These are phyloP conservation scores for Zenarchopterus dispar DNA, from an alignment of 2,797 vertebrate genomes.

Conservation along the genomic window DNA sequence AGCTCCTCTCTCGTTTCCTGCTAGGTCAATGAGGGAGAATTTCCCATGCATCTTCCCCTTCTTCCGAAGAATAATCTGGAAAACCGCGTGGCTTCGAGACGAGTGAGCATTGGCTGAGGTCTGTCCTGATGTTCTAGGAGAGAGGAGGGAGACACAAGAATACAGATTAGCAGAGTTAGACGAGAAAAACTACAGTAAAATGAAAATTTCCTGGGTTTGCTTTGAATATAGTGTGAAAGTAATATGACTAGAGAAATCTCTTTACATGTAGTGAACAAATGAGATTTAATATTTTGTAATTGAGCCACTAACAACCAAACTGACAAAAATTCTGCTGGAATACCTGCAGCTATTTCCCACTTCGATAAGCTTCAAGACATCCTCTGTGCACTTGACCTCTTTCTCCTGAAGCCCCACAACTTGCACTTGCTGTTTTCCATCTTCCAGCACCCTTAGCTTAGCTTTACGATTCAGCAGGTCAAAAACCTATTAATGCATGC, in stretches of 20 bases:
- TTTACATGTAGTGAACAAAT: too few relatives aligned
- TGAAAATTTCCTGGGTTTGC: too few relatives aligned
- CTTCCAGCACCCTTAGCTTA: slow-evolving; percentile 95
- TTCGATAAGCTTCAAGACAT: slow-evolving; percentile 97
- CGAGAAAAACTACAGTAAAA: too few relatives aligned
- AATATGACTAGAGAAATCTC: too few relatives aligned
- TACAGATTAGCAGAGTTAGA: too few relatives aligned
- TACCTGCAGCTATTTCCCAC: slow-evolving; percentile 98
- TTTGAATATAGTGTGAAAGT: too few relatives aligned
- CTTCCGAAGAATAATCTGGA: slow-evolving; percentile 95
- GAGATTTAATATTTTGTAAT: too few relatives aligned
- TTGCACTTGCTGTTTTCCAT: slow-evolving; percentile 98
- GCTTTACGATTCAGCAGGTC: slow-evolving; percentile 96
- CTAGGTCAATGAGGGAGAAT: slow-evolving; percentile 97
- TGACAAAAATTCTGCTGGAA: too few relatives aligned
- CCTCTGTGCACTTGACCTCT: slow-evolving; percentile 96
- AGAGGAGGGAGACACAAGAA: background rate
- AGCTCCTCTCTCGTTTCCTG: slow-evolving; percentile 96
- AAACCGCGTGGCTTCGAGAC: slow-evolving; percentile 96
- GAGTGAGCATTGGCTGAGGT: slow-evolving; percentile 98
- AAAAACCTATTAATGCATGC: slow-evolving; percentile 85
- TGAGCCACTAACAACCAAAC: too few relatives aligned
- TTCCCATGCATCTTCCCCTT: slow-evolving; percentile 97
- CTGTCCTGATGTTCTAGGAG: slow-evolving; percentile 93
- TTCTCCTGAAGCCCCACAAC: slow-evolving; percentile 96